These are phyloP conservation scores for Cremastinae sp. DNA, from an alignment of 2,888 invertebrate genomes.

Conservation along the genomic window DNA sequence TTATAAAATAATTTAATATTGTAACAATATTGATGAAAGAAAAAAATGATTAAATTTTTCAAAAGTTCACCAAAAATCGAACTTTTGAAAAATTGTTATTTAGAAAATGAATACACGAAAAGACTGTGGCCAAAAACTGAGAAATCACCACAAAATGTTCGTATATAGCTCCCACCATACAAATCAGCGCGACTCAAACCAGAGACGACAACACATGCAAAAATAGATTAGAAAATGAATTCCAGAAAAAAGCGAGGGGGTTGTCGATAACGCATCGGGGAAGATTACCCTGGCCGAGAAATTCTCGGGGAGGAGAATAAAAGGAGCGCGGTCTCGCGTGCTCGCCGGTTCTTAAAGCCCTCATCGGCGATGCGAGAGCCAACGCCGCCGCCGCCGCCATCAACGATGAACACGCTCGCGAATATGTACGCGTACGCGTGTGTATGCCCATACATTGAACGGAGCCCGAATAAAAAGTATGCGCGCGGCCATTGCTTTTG, in stretches of 20 bases:
- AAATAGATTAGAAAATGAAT: background rate
- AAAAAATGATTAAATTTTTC: too few relatives aligned
- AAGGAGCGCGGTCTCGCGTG: conserved; percentile 61
- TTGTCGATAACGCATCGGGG: conserved; percentile 41
- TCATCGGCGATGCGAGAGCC: conserved; percentile 32
- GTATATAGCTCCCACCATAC: too few relatives aligned
- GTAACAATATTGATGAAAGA: too few relatives aligned
- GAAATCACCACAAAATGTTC: too few relatives aligned
- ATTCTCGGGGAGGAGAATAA: conserved; percentile 37
- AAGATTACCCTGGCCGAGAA: conserved; percentile 53
- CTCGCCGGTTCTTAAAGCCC: conserved; percentile 64
- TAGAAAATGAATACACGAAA: too few relatives aligned
- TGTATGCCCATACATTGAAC: background rate
- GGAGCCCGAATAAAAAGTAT: conserved; percentile 22
- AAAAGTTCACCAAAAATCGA: too few relatives aligned
- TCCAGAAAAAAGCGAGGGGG: conserved; percentile 32
- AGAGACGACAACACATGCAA: background rate
- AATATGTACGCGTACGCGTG: conserved; percentile 21
- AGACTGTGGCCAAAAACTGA: too few relatives aligned
- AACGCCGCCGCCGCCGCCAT: conserved; percentile 41
- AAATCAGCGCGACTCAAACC: conserved; percentile 48
- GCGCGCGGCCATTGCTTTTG: conserved; percentile 58
- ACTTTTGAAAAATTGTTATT: too few relatives aligned
- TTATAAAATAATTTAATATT: too few relatives aligned
- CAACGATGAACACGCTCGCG: conserved; percentile 3